These are phyloP conservation scores for Collichthys lucidus DNA, from an alignment of 2,113 vertebrate genomes.

Conservation along the genomic window DNA sequence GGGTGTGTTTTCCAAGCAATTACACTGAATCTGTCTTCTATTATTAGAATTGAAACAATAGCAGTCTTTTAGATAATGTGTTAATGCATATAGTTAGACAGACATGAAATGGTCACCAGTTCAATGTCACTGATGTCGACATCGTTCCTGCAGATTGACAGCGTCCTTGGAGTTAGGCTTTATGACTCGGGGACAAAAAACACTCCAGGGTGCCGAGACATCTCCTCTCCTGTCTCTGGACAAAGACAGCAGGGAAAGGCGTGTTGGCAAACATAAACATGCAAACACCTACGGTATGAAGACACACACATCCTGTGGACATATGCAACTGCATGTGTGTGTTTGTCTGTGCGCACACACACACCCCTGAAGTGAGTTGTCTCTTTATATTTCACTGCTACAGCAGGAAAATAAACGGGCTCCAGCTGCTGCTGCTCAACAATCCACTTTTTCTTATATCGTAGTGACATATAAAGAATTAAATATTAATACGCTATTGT, in stretches of 20 bases:
- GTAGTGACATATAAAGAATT: conserved; percentile 83
- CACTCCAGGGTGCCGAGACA: conserved; percentile 88
- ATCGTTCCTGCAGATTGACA: conserved; percentile 88
- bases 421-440: conserved; percentile 70
- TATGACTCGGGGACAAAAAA: conserved; percentile 88
- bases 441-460: conserved; percentile 75
- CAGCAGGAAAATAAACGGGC: conserved; percentile 75
- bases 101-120: conserved; percentile 5
- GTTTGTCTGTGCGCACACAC: neutral
- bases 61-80: neutral
- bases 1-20: neutral
- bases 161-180: conserved; percentile 90
- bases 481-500: conserved; percentile 85
- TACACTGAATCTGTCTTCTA: neutral
- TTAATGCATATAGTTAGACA: neutral
- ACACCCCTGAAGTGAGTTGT: conserved; percentile 46
- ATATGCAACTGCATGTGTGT: neutral
- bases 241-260: conserved; percentile 40
- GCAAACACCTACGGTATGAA: conserved; percentile 28
- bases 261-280: conserved; percentile 32
- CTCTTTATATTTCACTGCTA: conserved; percentile 48
- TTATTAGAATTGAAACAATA: neutral
- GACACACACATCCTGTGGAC: conserved; percentile 35
- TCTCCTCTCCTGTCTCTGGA: conserved; percentile 90
- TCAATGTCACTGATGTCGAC: conserved; percentile 83